Percentiles rank a stretch among this genome's conserved stretches.
phyloP scores from a whole-genome alignment of 2,797 vertebrate species.

The Macropus fuliginosus region DNA sequence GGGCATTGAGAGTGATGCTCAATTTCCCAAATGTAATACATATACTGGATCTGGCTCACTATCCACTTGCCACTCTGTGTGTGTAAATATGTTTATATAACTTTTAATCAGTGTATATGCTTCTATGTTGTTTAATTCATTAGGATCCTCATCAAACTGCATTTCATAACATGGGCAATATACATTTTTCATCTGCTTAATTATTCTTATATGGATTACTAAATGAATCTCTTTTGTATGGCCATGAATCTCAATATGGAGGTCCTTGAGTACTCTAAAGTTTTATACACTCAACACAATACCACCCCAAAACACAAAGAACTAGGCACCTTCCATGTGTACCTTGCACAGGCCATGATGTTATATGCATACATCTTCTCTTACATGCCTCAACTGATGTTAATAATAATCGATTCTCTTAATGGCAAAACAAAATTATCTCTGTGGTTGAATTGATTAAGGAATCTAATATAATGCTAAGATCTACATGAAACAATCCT shows the following conservation, averaged over 20 bases:
- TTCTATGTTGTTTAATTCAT: too few relatives aligned
- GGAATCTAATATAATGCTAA: background rate
- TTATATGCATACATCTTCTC: background rate
- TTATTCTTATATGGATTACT: background rate
- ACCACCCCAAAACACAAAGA: background rate
- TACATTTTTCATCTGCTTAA: background rate
- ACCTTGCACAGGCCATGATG: background rate
- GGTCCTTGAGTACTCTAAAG: background rate
- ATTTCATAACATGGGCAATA: background rate
- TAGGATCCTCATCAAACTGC: background rate
- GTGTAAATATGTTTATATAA: too few relatives aligned
- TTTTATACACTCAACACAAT: background rate
- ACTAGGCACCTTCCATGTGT: background rate
- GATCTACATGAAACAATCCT: background rate
- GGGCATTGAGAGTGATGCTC: too few relatives aligned
- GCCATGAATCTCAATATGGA: background rate
- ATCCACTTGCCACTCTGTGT: too few relatives aligned
- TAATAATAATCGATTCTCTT: background rate
- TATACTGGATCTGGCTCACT: too few relatives aligned
- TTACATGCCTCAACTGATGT: background rate
- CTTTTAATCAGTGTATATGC: too few relatives aligned
- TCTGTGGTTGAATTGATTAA: background rate
- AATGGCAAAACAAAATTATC: background rate
- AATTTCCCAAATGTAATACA: too few relatives aligned
- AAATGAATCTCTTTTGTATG: background rate